These are phyloP conservation scores for Narcine bancroftii DNA, from an alignment of 2,113 vertebrate genomes.

Conservation along the genomic window DNA sequence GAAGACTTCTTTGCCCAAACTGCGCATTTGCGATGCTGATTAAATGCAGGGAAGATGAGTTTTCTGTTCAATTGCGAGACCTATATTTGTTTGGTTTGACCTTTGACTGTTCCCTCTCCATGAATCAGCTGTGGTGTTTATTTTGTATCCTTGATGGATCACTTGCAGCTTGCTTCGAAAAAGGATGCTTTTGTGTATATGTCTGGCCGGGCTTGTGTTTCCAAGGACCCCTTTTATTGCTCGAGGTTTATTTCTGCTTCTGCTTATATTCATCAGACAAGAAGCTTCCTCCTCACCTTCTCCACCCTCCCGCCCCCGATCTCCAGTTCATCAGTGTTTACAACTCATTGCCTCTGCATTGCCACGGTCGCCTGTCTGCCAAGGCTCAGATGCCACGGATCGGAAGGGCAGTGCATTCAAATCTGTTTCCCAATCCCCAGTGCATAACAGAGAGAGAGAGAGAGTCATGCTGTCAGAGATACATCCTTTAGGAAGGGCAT, in stretches of 20 bases:
- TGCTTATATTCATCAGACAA: too few species aligned
- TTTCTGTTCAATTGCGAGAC: constrained; percentile 43
- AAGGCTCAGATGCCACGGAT: too few species aligned
- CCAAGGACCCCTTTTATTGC: neutral
- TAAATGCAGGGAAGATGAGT: constrained; percentile 47
- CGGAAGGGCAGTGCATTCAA: too few species aligned
- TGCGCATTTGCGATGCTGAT: constrained; percentile 49
- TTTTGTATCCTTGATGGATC: neutral
- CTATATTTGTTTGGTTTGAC: constrained; percentile 48
- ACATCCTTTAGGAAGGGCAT: neutral
- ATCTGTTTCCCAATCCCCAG: too few species aligned
- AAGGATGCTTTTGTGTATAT: neutral
- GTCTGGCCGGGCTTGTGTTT: neutral
- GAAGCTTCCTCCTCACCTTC: neutral
- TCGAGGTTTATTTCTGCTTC: too few species aligned
- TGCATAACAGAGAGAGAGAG: neutral
- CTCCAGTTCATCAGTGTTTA: neutral
- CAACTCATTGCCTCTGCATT: neutral
- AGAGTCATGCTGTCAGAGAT: neutral
- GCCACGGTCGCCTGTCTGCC: too few species aligned
- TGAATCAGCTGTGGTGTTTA: constrained; percentile 38
- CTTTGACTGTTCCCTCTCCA: constrained; percentile 38
- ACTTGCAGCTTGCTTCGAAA: constrained; percentile 31
- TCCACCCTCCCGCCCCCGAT: neutral
- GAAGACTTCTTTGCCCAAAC: neutral